These are phyloP conservation scores for Nipponia nippon DNA, from an alignment of 2,113 vertebrate genomes.

Conservation along the genomic window DNA sequence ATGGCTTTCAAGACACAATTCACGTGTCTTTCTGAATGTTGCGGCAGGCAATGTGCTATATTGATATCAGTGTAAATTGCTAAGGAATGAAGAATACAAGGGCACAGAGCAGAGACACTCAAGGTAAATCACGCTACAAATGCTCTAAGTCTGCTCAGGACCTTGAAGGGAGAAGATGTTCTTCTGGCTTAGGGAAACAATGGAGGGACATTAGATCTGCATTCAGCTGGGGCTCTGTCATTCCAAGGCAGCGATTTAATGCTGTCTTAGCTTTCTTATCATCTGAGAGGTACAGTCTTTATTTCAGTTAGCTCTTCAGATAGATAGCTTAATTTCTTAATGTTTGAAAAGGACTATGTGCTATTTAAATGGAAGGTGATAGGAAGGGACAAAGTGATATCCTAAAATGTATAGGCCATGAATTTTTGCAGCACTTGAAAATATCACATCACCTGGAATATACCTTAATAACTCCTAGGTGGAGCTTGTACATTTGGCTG, in stretches of 20 bases:
- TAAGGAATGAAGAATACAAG: background rate
- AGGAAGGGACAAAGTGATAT: background rate
- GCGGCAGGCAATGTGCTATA: background rate
- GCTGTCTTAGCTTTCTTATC: background rate
- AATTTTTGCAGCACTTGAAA: background rate
- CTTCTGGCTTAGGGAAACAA: background rate
- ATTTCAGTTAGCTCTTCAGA: background rate
- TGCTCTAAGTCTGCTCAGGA: background rate
- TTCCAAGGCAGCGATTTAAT: background rate
- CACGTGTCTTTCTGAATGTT: background rate
- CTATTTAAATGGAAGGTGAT: background rate
- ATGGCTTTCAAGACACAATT: background rate
- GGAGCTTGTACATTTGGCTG: background rate
- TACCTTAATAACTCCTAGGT: background rate
- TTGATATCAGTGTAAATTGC: background rate
- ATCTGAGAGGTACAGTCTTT: background rate
- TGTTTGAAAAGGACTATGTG: background rate
- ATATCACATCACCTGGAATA: background rate
- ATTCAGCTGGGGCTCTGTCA: background rate
- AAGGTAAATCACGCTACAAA: background rate
- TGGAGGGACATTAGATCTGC: background rate
- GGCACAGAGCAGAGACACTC: background rate
- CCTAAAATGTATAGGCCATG: background rate
- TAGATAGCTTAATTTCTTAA: background rate
- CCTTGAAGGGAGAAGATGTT: background rate